phyloP scores from a whole-genome alignment of 1,140 invertebrate species.

The Ephestia elutella region DNA sequence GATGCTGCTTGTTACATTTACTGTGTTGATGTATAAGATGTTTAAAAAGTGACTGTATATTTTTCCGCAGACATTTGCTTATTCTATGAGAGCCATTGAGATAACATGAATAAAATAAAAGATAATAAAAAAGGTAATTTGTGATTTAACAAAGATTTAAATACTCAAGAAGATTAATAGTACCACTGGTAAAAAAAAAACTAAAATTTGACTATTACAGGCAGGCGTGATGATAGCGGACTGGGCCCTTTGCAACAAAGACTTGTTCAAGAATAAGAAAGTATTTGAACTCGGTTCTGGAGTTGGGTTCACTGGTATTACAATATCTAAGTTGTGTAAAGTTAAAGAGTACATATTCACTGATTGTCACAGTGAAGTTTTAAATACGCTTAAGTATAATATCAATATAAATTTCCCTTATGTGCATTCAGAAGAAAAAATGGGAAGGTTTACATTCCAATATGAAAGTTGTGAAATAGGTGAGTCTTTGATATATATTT shows the following conservation, averaged over 20 bases:
- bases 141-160: no score
- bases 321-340: constrained; percentile 50
- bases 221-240: constrained; percentile 57
- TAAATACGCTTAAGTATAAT: constrained; percentile 47
- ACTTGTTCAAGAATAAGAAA: constrained; percentile 42
- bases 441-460: constrained; percentile 15
- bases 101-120: constrained; percentile 1
- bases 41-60: not conserved
- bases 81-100: not conserved
- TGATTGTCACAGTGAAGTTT: constrained; percentile 56
- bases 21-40: constrained; percentile 11
- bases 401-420: constrained; percentile 51
- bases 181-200: constrained; percentile 14
- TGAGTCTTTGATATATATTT: constrained; percentile 19
- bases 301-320: constrained; percentile 57
- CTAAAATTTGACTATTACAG: constrained; percentile 33
- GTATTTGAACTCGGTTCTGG: constrained; percentile 61
- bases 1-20: constrained; percentile 17
- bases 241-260: constrained; percentile 47
- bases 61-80: not conserved
- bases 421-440: constrained; percentile 10
- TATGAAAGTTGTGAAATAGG: constrained; percentile 28
- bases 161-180: no score
- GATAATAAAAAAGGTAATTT: not conserved
- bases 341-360: constrained; percentile 37